Evolutionary conservation across 2,113 vertebrate species (phyloP).

Genomic region (Sceloporus undulatus): DNA sequence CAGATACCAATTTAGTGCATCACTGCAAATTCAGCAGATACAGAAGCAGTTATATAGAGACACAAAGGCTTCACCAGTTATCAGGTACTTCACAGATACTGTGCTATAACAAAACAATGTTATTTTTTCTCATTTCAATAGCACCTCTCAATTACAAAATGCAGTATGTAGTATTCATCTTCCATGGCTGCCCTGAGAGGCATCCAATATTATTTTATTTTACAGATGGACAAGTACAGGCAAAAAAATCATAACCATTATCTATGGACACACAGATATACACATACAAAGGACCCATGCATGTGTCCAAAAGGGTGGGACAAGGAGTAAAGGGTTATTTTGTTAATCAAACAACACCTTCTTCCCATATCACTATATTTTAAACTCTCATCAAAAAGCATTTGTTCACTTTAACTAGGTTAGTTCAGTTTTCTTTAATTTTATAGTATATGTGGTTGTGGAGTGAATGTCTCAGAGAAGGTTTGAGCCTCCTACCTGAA

Average conservation of each 20-base stretch:
- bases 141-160: neutral
- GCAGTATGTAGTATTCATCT: neutral
- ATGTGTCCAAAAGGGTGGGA: neutral
- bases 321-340: neutral
- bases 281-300: neutral
- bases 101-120: neutral
- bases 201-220: neutral
- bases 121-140: neutral
- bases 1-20: constrained; percentile 36
- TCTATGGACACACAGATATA: too few species aligned
- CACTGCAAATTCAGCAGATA: constrained; percentile 21
- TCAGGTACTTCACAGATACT: neutral
- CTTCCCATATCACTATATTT: too few species aligned
- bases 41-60: neutral
- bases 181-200: neutral
- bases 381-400: neutral
- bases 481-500: too few species aligned
- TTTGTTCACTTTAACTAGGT: neutral
- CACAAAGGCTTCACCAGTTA: constrained; percentile 5
- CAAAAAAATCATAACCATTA: neutral
- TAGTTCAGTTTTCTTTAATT: too few species aligned
- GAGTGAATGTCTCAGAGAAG: too few species aligned
- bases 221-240: neutral
- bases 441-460: too few species aligned
- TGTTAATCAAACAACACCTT: neutral